A percentile compares a stretch with the other conserved stretches of the same genome.
Conservation (phyloP, 2,888 invertebrate genomes). For the Pandemis heparana region DNA sequence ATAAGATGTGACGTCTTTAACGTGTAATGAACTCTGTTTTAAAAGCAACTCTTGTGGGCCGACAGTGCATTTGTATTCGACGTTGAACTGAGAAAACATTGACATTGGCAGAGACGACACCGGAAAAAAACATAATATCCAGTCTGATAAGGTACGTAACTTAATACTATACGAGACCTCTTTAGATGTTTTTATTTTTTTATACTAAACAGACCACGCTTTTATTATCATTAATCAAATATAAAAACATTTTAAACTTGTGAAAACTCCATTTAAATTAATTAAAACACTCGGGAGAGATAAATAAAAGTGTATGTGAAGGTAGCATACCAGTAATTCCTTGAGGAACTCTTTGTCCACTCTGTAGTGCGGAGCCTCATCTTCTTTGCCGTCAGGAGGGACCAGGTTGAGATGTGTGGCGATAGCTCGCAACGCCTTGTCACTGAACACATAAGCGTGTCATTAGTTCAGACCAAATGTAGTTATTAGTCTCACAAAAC, state of each 20-base stretch:
- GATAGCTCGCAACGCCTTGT: conserved; percentile 92
- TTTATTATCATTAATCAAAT: too few species aligned
- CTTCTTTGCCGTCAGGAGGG: conserved; percentile 89
- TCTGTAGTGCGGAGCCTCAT: conserved; percentile 90
- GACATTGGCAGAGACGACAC: not conserved
- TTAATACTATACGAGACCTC: not conserved
- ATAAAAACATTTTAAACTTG: too few species aligned
- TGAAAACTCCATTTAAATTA: too few species aligned
- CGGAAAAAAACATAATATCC: not conserved
- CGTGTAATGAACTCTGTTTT: not conserved
- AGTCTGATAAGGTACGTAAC: not conserved
- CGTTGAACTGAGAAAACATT: not conserved
- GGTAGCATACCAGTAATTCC: conserved; percentile 90
- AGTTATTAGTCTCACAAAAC: too few species aligned
- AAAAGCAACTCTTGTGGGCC: not conserved
- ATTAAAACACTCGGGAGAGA: too few species aligned
- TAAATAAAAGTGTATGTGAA: not conserved
- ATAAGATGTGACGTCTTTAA: not conserved
- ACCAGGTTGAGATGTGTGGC: conserved; percentile 95
- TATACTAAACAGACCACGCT: too few species aligned
- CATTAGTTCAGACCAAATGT: not conserved
- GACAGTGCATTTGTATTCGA: not conserved
- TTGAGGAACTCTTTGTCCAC: conserved; percentile 93
- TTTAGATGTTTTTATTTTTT: too few species aligned
- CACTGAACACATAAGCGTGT: conserved; percentile 68